Percentiles rank a stretch among this genome's conserved stretches.
These are phyloP conservation scores for Drosophila mulleri DNA, from an alignment of 2,888 invertebrate species.

Conservation along the genomic window DNA sequence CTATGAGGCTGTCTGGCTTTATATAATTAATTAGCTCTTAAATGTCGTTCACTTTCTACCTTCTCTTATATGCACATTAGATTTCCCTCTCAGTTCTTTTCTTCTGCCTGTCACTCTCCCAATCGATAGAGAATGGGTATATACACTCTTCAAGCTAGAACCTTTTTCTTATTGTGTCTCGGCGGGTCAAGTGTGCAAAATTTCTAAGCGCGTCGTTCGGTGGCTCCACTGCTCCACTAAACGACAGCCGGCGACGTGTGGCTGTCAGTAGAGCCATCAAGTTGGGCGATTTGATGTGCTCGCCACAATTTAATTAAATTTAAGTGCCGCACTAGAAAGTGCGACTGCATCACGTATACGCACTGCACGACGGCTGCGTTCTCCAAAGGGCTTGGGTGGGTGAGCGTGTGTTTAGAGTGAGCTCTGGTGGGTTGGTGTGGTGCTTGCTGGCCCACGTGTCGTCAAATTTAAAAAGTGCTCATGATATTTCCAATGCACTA, in stretches of 20 bases:
- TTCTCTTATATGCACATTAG: not conserved
- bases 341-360: conserved; percentile 68
- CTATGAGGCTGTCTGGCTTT: not conserved
- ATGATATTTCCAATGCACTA: conserved; percentile 72
- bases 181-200: conserved; percentile 31
- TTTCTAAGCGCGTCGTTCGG: conserved; percentile 52
- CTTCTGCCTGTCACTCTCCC: not conserved
- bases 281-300: conserved; percentile 47
- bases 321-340: conserved; percentile 67
- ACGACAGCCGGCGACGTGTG: conserved; percentile 64
- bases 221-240: conserved; percentile 59
- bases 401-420: conserved; percentile 9
- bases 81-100: not conserved
- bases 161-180: not conserved
- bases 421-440: conserved; percentile 7
- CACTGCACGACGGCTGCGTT: conserved; percentile 39
- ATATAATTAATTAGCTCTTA: not conserved
- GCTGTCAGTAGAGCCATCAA: conserved; percentile 55
- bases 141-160: conserved; percentile 1
- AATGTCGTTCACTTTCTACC: not conserved
- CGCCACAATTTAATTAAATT: conserved; percentile 44
- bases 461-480: conserved; percentile 67
- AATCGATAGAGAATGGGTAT: not conserved
- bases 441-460: conserved; percentile 60
- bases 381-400: conserved; percentile 29